phyloP scores from a whole-genome alignment of 2,113 vertebrate genomes.

The Empidonax traillii region DNA sequence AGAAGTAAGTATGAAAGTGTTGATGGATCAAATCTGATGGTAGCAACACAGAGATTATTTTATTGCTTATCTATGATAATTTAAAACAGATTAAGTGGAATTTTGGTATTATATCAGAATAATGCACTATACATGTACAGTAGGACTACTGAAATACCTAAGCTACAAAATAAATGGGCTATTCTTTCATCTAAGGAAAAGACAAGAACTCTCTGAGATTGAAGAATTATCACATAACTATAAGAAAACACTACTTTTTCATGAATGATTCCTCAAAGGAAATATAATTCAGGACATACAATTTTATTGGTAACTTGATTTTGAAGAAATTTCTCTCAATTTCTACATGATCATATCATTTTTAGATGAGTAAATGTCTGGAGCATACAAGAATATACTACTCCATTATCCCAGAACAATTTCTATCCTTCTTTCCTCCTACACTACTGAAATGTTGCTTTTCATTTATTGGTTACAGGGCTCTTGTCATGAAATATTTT shows the following conservation, averaged over 20 bases:
- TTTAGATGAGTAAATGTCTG: neutral
- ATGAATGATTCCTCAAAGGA: neutral
- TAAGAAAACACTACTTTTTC: neutral
- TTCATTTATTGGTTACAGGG: neutral
- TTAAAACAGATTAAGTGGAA: neutral
- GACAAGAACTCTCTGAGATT: neutral
- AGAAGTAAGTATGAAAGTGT: neutral
- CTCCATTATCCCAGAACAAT: neutral
- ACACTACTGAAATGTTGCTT: neutral
- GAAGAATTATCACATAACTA: neutral
- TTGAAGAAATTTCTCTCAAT: neutral
- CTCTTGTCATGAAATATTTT: neutral
- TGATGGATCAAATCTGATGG: neutral
- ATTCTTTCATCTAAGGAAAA: neutral
- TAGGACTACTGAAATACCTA: neutral
- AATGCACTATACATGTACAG: neutral
- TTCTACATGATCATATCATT: neutral
- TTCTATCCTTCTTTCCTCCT: neutral
- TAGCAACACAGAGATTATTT: neutral
- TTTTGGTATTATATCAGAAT: neutral
- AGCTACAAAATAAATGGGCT: neutral
- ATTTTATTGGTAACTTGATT: neutral
- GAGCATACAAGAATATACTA: neutral
- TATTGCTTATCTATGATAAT: neutral
- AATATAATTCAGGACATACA: neutral